Percentiles rank a stretch among this genome's conserved stretches.
Evolutionary conservation across 2,797 vertebrate genomes (phyloP).

Genomic region (Naso thynnoides): DNA sequence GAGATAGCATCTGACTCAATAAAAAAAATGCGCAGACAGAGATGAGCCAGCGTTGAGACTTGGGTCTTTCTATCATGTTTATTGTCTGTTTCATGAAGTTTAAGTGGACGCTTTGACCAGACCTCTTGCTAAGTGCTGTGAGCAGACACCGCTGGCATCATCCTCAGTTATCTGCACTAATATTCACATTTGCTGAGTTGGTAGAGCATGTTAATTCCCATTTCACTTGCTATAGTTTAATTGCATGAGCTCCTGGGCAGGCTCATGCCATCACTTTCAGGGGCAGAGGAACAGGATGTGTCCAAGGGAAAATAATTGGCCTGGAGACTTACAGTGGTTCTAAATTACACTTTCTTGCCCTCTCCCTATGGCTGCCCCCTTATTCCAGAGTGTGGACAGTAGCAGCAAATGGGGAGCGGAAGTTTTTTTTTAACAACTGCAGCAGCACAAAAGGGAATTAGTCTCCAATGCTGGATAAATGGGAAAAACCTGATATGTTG

Average conservation of each 20-base stretch:
- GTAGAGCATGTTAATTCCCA: constrained; percentile 67
- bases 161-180: constrained; percentile 77
- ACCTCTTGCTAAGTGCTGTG: constrained; percentile 28
- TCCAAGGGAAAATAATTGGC: constrained; percentile 80
- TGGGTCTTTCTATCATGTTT: constrained; percentile 13
- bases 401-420: constrained; percentile 41
- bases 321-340: constrained; percentile 61
- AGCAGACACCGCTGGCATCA: constrained; percentile 22
- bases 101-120: constrained; percentile 31
- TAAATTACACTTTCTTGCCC: constrained; percentile 59
- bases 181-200: constrained; percentile 75
- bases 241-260: constrained; percentile 60
- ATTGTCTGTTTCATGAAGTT: constrained; percentile 35
- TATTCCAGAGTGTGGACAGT: constrained; percentile 53
- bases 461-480: constrained; percentile 51
- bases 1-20: background rate
- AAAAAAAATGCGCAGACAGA: background rate
- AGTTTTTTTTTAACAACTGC: constrained; percentile 40
- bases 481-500: constrained; percentile 29
- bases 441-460: constrained; percentile 67
- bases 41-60: constrained; percentile 1
- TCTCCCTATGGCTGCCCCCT: constrained; percentile 39
- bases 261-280: constrained; percentile 51
- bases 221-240: constrained; percentile 69
- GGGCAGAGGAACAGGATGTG: constrained; percentile 60